phyloP scores from a whole-genome alignment of 2,888 invertebrate species.

The Chloromyia formosa region DNA sequence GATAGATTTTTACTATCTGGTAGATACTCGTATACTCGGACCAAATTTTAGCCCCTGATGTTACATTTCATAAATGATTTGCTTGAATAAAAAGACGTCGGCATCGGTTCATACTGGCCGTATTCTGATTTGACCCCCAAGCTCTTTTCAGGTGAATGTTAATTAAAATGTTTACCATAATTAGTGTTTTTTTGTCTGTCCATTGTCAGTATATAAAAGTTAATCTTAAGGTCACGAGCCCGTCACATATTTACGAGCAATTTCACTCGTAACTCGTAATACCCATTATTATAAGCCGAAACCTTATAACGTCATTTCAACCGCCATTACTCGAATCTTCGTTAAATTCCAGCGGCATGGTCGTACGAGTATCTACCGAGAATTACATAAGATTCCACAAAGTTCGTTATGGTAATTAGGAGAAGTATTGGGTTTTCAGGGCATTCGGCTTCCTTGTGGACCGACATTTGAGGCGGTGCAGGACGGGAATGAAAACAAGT shows the following conservation, averaged over 20 bases:
- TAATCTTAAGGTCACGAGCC: constrained; percentile 21
- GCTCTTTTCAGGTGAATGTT: constrained; percentile 19
- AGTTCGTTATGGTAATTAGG: constrained; percentile 32
- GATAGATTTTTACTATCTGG: constrained; percentile 13
- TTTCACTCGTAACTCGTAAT: constrained; percentile 8
- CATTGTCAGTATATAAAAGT: neutral
- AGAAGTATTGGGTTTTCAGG: constrained; percentile 29
- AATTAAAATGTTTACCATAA: constrained; percentile 31
- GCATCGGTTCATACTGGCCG: neutral
- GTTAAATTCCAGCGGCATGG: neutral
- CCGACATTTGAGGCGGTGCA: neutral
- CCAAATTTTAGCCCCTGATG: too few species aligned
- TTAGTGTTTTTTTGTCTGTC: neutral
- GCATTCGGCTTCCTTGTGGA: neutral
- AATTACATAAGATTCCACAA: constrained; percentile 28
- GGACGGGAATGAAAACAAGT: neutral
- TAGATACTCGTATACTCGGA: too few species aligned
- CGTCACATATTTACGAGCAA: neutral
- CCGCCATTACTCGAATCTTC: neutral
- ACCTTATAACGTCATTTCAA: neutral
- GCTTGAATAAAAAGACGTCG: too few species aligned
- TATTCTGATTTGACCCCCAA: constrained; percentile 18
- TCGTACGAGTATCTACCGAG: neutral
- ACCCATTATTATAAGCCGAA: neutral
- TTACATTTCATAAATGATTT: too few species aligned